Evolutionary conservation across 2,888 invertebrate species (phyloP).

Genomic region (Lithodes maja): DNA sequence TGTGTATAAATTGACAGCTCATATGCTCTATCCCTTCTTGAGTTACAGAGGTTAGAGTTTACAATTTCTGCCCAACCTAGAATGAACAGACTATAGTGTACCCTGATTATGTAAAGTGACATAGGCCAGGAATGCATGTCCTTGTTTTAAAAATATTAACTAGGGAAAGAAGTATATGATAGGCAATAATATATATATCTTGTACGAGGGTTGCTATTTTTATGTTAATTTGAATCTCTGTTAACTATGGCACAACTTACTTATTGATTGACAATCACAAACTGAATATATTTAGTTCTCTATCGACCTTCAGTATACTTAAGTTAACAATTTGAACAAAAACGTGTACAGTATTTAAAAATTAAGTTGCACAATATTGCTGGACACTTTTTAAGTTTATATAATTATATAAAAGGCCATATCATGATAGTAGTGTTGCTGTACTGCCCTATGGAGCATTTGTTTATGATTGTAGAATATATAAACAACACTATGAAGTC

Average conservation of each 20-base stretch:
- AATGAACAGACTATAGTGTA: too few relatives aligned
- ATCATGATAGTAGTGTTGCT: too few relatives aligned
- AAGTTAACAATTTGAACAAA: neutral
- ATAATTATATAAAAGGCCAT: too few relatives aligned
- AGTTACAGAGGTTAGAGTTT: too few relatives aligned
- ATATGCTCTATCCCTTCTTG: too few relatives aligned
- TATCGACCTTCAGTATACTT: neutral
- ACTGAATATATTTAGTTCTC: conserved; percentile 4
- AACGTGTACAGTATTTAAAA: neutral
- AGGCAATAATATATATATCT: conserved; percentile 25
- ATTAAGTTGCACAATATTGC: neutral
- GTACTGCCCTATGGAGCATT: too few relatives aligned
- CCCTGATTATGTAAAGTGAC: conserved; percentile 15
- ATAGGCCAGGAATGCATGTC: conserved; percentile 33
- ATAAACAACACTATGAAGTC: too few relatives aligned
- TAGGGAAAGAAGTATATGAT: conserved; percentile 14
- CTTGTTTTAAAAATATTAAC: conserved; percentile 9
- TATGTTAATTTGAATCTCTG: conserved; percentile 39
- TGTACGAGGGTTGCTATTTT: conserved; percentile 11
- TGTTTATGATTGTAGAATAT: too few relatives aligned
- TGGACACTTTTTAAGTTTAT: too few relatives aligned
- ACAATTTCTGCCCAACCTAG: too few relatives aligned
- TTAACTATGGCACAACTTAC: conserved; percentile 5
- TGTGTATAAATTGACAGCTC: too few relatives aligned
- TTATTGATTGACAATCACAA: conserved; percentile 40